A percentile compares a stretch with the other conserved stretches of the same genome.
These are phyloP conservation scores for Plestiodon gilberti DNA, from an alignment of 2,113 vertebrate genomes.

Conservation along the genomic window DNA sequence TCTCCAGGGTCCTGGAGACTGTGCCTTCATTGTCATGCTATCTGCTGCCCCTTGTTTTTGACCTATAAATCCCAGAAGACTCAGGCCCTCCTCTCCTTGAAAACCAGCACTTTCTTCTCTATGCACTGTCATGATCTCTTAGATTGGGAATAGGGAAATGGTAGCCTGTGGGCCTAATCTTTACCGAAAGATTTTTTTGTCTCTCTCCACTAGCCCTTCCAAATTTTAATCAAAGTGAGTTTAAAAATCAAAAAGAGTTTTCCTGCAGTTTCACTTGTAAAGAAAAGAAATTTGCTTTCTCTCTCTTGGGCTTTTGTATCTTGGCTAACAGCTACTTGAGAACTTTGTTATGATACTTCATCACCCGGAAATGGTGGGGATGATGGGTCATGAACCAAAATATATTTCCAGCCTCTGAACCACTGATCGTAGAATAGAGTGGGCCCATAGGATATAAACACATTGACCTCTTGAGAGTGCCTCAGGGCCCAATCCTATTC, in stretches of 20 bases:
- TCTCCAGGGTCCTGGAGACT: background rate
- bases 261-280: background rate
- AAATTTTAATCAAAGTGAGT: background rate
- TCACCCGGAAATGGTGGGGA: background rate
- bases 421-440: background rate
- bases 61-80: background rate
- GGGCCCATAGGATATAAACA: background rate
- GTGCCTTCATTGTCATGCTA: background rate
- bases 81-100: background rate
- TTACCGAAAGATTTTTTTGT: background rate
- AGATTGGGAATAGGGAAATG: background rate
- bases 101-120: background rate
- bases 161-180: background rate
- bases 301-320: too few relatives aligned
- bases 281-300: background rate
- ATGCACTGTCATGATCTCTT: background rate
- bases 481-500: too few relatives aligned
- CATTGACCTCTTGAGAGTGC: too few relatives aligned
- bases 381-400: background rate
- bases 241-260: background rate
- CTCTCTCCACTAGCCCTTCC: too few relatives aligned
- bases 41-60: background rate
- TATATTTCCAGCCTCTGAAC: background rate
- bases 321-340: too few relatives aligned
- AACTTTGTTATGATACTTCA: background rate